Conservation (phyloP, 37 sponge, comb jelly and placozoan genomes). For the Hexactinellida sp. region DNA sequence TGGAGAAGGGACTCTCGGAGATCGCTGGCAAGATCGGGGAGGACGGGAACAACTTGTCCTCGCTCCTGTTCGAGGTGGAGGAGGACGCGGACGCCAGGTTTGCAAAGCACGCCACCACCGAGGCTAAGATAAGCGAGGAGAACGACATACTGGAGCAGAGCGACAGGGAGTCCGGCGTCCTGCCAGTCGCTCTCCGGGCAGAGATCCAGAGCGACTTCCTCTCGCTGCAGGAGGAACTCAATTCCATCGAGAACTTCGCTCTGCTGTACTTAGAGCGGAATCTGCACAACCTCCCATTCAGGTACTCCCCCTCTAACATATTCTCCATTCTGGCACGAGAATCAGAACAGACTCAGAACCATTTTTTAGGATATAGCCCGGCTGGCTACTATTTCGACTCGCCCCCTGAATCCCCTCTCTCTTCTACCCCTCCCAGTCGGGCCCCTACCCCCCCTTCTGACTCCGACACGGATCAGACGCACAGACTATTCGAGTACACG, state of each 20-base stretch:
- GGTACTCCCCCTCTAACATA: background rate
- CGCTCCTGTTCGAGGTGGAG: background rate
- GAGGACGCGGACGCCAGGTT: background rate
- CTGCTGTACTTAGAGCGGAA: background rate
- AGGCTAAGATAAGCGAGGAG: background rate
- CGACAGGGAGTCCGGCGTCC: background rate
- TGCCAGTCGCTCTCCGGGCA: background rate
- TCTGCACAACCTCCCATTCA: background rate
- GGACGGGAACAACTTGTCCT: background rate
- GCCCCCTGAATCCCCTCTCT: background rate
- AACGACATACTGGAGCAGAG: background rate
- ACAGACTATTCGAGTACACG: background rate
- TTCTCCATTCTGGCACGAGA: constrained; percentile 2
- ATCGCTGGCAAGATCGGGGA: background rate
- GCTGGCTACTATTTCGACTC: constrained; percentile 18
- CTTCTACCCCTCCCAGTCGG: constrained; percentile 11
- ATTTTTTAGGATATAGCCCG: constrained; percentile 17
- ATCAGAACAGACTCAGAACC: background rate
- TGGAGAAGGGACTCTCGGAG: background rate
- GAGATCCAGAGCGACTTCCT: background rate
- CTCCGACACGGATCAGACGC: background rate
- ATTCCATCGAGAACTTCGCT: background rate
- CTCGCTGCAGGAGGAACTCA: background rate
- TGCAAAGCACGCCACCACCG: background rate
- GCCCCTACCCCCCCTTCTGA: background rate